Conservation (phyloP, 2,113 vertebrate genomes). For the Pteruthius melanotis region DNA sequence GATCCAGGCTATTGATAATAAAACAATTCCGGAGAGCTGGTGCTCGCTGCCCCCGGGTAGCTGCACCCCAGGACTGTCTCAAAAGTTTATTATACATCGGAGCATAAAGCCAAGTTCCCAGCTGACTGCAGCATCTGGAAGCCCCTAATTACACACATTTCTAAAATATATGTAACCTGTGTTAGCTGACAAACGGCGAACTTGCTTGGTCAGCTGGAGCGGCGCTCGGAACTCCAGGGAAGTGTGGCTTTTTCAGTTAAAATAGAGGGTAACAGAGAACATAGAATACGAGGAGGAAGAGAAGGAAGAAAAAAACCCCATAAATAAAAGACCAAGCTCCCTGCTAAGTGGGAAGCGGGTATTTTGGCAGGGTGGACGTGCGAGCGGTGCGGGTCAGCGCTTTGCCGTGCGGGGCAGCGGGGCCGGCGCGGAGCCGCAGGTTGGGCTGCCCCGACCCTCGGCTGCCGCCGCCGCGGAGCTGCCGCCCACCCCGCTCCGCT, state of each 20-base stretch:
- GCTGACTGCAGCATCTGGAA: slow-evolving; percentile 53
- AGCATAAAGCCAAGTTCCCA: slow-evolving; percentile 31
- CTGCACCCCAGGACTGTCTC: slow-evolving; percentile 22
- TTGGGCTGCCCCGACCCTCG: not conserved
- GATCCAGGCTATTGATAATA: slow-evolving; percentile 16
- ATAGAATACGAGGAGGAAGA: not conserved
- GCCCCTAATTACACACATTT: slow-evolving; percentile 38
- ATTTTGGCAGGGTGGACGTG: fast-evolving
- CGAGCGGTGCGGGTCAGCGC: not conserved
- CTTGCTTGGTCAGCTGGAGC: not conserved
- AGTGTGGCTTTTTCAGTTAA: not conserved
- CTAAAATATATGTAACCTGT: not conserved
- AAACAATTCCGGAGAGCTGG: not conserved
- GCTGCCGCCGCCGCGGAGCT: not conserved
- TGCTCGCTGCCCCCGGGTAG: not conserved
- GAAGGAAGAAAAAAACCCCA: not conserved
- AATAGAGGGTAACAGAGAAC: not conserved
- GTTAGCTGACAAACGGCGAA: not conserved
- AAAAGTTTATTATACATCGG: slow-evolving; percentile 32
- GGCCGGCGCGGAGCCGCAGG: not conserved
- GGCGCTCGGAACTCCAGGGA: not conserved
- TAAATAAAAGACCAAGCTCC: not conserved
- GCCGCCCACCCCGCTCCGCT: not conserved
- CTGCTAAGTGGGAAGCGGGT: not conserved
- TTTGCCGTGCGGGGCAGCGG: not conserved